A percentile compares a stretch with the other conserved stretches of the same genome.
phyloP scores from a whole-genome alignment of 2,113 vertebrate species.

The rat (Rattus norvegicus) region DNA sequence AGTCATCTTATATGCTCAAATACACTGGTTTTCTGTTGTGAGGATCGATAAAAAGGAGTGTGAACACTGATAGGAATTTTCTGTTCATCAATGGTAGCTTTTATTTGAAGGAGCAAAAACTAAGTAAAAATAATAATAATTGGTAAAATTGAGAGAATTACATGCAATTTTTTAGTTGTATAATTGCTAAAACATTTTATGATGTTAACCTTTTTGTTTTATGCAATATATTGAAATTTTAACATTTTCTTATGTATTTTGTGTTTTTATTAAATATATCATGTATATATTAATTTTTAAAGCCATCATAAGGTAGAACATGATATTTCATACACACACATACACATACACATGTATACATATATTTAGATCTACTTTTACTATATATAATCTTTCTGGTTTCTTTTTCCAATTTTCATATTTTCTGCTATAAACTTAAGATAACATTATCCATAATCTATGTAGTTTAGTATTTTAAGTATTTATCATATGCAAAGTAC shows the following conservation, averaged over 20 bases:
- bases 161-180: not conserved
- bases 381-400: not conserved
- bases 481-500: not conserved
- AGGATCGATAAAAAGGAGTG: not conserved
- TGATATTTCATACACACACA: not conserved
- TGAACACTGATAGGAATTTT: not conserved
- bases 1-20: not conserved
- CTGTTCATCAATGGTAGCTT: not conserved
- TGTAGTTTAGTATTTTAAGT: not conserved
- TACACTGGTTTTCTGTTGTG: not conserved
- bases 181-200: not conserved
- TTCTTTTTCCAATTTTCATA: not conserved
- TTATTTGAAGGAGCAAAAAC: not conserved
- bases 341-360: not conserved
- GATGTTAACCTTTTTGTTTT: not conserved
- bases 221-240: not conserved
- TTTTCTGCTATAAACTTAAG: not conserved
- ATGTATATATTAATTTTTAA: not conserved
- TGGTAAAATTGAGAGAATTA: not conserved
- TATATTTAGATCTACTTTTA: not conserved
- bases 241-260: conserved; percentile 2
- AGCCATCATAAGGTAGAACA: not conserved
- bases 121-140: not conserved
- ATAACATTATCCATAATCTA: not conserved
- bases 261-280: not conserved